These are phyloP conservation scores for Corvus cornix DNA, from an alignment of 2,113 vertebrate genomes.

Conservation along the genomic window DNA sequence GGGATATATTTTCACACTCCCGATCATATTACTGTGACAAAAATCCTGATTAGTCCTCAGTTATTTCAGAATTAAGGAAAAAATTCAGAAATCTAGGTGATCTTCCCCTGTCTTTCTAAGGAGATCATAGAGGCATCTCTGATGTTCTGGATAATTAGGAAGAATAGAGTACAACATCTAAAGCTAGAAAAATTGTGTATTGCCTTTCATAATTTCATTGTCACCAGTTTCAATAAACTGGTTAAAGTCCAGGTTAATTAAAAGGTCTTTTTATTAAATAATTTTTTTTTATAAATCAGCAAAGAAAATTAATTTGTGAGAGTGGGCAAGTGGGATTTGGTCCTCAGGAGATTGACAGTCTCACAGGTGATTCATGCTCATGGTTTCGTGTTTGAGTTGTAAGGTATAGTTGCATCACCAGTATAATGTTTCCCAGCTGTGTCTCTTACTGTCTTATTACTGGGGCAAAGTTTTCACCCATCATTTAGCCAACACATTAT, in stretches of 20 bases:
- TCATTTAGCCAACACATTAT: background rate
- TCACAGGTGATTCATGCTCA: background rate
- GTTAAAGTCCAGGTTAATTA: background rate
- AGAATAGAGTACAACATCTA: background rate
- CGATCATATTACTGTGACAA: background rate
- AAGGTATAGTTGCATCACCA: background rate
- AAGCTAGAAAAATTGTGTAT: background rate
- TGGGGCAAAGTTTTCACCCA: background rate
- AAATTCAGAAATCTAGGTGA: background rate
- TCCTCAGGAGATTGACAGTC: background rate
- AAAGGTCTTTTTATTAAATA: background rate
- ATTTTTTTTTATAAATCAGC: background rate
- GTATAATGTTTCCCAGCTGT: background rate
- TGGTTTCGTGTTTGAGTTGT: background rate
- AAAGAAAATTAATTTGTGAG: background rate
- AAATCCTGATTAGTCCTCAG: background rate
- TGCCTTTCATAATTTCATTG: background rate
- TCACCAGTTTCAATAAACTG: background rate
- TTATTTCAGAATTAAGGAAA: background rate
- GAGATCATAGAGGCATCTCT: background rate
- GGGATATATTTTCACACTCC: background rate
- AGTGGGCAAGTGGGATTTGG: background rate
- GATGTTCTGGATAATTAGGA: background rate
- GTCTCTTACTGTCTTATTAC: background rate
- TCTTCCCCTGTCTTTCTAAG: background rate